Conservation (phyloP, 2,888 invertebrate genomes). For the Gryllus longicercus region DNA sequence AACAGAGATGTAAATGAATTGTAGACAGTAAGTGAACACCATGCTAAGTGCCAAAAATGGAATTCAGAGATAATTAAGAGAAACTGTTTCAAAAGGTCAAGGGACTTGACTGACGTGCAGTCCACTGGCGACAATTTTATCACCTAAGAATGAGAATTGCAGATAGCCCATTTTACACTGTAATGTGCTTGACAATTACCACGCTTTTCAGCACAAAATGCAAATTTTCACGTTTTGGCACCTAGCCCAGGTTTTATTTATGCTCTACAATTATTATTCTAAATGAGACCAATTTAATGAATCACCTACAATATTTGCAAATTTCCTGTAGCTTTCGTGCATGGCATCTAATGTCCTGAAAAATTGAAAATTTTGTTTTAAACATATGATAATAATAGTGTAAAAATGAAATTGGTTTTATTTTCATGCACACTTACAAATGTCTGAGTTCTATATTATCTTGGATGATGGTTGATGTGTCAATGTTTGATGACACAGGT, state of each 20-base stretch:
- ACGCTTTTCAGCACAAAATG: too few species aligned
- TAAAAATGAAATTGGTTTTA: too few species aligned
- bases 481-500: not conserved
- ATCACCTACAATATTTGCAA: not conserved
- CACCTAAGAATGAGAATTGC: too few species aligned
- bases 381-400: too few species aligned
- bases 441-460: conserved; percentile 32
- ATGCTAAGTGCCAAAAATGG: not conserved
- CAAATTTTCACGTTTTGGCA: too few species aligned
- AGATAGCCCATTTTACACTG: too few species aligned
- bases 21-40: not conserved
- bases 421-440: conserved; percentile 26
- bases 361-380: not conserved
- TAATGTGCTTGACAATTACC: too few species aligned
- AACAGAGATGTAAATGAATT: not conserved
- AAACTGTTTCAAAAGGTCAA: not conserved
- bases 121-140: too few species aligned
- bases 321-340: not conserved
- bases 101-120: too few species aligned
- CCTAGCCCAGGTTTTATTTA: too few species aligned
- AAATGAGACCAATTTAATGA: not conserved
- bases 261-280: not conserved
- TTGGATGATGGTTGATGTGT: conserved; percentile 28
- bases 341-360: not conserved
- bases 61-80: not conserved